Conservation (phyloP, 2,113 vertebrate genomes). For the Ictidomys tridecemlineatus region DNA sequence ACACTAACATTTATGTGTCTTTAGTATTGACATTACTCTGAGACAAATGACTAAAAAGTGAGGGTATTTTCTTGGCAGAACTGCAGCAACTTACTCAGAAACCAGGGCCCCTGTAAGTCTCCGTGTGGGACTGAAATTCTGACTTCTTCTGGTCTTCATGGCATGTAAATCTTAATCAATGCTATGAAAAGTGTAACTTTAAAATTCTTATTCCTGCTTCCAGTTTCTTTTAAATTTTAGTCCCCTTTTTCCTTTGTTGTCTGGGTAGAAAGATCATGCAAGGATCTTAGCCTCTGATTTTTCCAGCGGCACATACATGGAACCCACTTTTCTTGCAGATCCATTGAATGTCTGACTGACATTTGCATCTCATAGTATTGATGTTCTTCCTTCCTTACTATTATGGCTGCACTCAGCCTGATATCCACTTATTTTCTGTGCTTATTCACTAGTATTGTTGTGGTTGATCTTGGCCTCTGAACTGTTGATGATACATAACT, state of each 20-base stretch:
- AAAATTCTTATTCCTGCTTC: not conserved
- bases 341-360: not conserved
- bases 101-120: not conserved
- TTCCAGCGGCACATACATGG: not conserved
- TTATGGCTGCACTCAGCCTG: not conserved
- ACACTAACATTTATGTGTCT: constrained; percentile 48
- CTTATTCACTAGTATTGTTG: not conserved
- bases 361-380: not conserved
- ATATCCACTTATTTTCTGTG: not conserved
- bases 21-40: constrained; percentile 46
- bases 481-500: not conserved
- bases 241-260: not conserved
- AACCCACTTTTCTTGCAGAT: not conserved
- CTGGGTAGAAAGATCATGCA: not conserved
- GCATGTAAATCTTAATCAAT: constrained; percentile 8
- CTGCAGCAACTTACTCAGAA: not conserved
- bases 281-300: not conserved
- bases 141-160: not conserved
- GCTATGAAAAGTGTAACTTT: not conserved
- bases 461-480: not conserved
- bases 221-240: constrained; percentile 13
- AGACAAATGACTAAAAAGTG: constrained; percentile 37
- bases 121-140: not conserved
- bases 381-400: not conserved
- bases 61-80: not conserved